Evolutionary conservation across 2,888 invertebrate genomes (phyloP).

Genomic region (Clostera curtula): DNA sequence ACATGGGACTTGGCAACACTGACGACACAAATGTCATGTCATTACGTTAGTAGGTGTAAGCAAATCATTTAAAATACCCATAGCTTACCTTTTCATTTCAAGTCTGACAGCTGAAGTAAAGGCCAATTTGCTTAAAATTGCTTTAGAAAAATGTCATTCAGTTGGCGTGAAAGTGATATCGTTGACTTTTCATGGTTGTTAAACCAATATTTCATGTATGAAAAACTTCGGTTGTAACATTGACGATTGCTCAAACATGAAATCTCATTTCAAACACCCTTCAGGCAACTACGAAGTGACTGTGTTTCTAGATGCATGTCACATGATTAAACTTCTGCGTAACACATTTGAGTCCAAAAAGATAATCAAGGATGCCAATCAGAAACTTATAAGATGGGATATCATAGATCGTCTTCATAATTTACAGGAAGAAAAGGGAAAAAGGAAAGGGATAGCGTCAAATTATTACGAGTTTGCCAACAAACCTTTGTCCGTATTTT

Average conservation of each 20-base stretch:
- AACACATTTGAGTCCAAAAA: conserved; percentile 8
- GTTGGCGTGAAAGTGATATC: conserved; percentile 7
- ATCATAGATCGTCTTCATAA: not conserved
- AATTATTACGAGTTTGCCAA: conserved; percentile 11
- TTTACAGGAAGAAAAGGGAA: conserved; percentile 3
- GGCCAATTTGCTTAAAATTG: conserved; percentile 2
- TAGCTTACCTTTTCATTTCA: conserved; percentile 13
- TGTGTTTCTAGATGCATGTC: conserved; percentile 1
- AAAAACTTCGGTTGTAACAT: not conserved
- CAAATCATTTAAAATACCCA: conserved; percentile 10
- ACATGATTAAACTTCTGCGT: conserved; percentile 12
- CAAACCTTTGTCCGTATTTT: conserved; percentile 10
- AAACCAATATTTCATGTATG: conserved; percentile 5
- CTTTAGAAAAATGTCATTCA: conserved; percentile 4
- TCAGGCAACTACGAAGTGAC: not conserved
- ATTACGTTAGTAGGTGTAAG: conserved; percentile 11
- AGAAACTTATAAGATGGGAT: conserved; percentile 1
- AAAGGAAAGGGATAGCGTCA: conserved; percentile 8
- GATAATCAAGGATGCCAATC: conserved; percentile 2
- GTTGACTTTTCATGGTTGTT: conserved; percentile 8
- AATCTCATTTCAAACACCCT: not conserved
- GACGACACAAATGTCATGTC: conserved; percentile 8
- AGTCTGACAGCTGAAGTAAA: conserved; percentile 10
- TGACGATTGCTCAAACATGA: conserved; percentile 5
- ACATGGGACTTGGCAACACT: not conserved